These are phyloP conservation scores for Anser brachyrhynchus DNA, from an alignment of 2,113 vertebrate genomes.

Conservation along the genomic window DNA sequence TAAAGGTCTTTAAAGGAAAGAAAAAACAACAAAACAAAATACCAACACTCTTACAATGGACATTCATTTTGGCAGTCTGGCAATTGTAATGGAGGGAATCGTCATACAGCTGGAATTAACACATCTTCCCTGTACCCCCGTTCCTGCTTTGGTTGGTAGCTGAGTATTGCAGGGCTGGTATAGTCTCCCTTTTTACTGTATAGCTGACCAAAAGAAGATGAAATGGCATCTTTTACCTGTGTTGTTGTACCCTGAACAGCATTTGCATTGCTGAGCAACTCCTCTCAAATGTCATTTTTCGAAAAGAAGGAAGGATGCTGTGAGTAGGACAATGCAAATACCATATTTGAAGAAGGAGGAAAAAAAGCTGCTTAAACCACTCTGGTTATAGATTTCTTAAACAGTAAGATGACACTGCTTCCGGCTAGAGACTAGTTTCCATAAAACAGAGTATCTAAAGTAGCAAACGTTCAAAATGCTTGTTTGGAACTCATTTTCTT, in stretches of 20 bases:
- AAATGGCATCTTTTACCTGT: not conserved
- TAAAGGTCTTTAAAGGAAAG: not conserved
- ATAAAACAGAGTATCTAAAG: not conserved
- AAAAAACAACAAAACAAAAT: too few relatives aligned
- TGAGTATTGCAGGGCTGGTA: not conserved
- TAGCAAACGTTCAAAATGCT: not conserved
- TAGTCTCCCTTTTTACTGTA: not conserved
- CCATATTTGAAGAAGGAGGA: too few relatives aligned
- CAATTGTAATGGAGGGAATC: not conserved
- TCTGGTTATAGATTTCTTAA: not conserved
- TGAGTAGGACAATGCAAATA: not conserved
- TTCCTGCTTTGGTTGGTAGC: not conserved
- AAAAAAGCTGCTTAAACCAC: not conserved
- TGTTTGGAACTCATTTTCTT: not conserved
- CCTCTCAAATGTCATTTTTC: not conserved
- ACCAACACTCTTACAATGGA: not conserved
- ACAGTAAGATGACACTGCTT: not conserved
- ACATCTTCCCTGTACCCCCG: not conserved
- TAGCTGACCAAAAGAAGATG: not conserved
- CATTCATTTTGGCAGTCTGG: not conserved
- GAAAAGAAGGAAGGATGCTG: not conserved
- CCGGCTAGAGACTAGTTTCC: not conserved
- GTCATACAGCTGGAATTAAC: not conserved
- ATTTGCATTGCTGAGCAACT: not conserved
- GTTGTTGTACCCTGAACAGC: rapidly evolving